Conservation (phyloP, 1,140 invertebrate species). For the Thaumetopoea pityocampa region DNA sequence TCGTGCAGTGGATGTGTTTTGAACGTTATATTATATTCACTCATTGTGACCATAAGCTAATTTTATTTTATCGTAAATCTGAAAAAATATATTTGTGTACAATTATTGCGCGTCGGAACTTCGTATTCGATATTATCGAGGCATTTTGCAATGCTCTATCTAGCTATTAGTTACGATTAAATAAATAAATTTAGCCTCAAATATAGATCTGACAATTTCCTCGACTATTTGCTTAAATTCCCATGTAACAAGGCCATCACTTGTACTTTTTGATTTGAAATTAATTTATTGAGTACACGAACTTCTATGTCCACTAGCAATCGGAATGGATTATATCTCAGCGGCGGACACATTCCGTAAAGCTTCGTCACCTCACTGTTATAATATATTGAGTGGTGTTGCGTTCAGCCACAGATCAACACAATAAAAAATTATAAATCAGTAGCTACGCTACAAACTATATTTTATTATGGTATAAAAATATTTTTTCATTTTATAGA, state of each 20-base stretch:
- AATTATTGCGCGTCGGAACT: slow-evolving; percentile 43
- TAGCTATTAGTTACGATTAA: slow-evolving; percentile 38
- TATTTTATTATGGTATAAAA: slow-evolving; percentile 64
- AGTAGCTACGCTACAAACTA: slow-evolving; percentile 50
- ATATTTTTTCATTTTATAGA: slow-evolving; percentile 53
- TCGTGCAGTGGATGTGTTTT: slow-evolving; percentile 58
- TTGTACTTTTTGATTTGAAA: slow-evolving; percentile 62
- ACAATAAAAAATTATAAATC: slow-evolving; percentile 37
- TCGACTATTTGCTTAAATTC: slow-evolving; percentile 27
- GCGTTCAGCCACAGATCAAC: slow-evolving; percentile 4
- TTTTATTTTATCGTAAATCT: slow-evolving; percentile 60
- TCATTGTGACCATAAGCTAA: slow-evolving; percentile 41
- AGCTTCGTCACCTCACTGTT: slow-evolving; percentile 29
- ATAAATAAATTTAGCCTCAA: slow-evolving; percentile 40
- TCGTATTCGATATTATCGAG: slow-evolving; percentile 51
- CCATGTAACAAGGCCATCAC: slow-evolving; percentile 56
- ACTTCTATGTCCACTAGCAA: slow-evolving; percentile 34
- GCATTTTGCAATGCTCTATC: slow-evolving; percentile 52
- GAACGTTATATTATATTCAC: slow-evolving; percentile 36
- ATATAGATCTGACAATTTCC: slow-evolving; percentile 34
- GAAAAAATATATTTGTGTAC: slow-evolving; percentile 67
- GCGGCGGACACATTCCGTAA: slow-evolving; percentile 41
- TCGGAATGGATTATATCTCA: slow-evolving; percentile 57
- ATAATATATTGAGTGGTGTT: slow-evolving; percentile 2
- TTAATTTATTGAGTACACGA: slow-evolving; percentile 28